Evolutionary conservation across 1,140 invertebrate species (phyloP), one percentile per base, ranked within the genome.

Genomic region (Drosophila bifasciata): DNA sequence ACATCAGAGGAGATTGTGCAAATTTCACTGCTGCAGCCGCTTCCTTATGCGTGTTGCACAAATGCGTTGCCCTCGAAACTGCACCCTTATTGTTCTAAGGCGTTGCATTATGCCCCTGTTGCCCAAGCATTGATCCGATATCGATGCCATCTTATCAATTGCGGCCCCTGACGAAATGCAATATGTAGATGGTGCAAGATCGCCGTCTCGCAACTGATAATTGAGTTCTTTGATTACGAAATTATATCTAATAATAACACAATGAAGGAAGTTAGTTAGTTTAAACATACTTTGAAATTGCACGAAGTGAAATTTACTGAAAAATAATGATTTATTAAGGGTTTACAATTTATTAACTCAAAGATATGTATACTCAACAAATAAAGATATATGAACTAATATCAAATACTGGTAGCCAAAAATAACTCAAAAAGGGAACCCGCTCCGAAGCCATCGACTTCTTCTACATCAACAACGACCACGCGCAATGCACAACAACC

Each of bases 1-100:
- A 49, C 76, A 80, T 56, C 48, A 45, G 1, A 19, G 5, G 23
- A 43, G 61, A 59, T 79, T 85, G 67, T 86, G 81, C 66, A 85
- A 73, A 49, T 40, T 17, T 21, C 8, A 1, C 21, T 28, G 16
- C 49, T 57, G 52, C 46, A 41, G n/a, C 28, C 8, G 80, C 80
- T 85, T 85, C 80, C 80, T 86, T 80, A 39, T 79, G 48, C 58
- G 58, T 51, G 32, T 36, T 36, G 67, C 48, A 60, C 62, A 68
- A 56, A 60, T 8, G 17, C 13, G 13, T 15, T 16, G 19, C 36
- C 57, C 57, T 70, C 56, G 48, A 72, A 61, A 46, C 52, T 70
- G 17, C 66, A 75, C 80, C 79, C 63, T 84, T 84, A 43, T 76
- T 55, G 56, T 64, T 59, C 62, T 52, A 28, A 15, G 25, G 17